phyloP scores from a whole-genome alignment of 2,888 invertebrate species.

The Hedya salicella region DNA sequence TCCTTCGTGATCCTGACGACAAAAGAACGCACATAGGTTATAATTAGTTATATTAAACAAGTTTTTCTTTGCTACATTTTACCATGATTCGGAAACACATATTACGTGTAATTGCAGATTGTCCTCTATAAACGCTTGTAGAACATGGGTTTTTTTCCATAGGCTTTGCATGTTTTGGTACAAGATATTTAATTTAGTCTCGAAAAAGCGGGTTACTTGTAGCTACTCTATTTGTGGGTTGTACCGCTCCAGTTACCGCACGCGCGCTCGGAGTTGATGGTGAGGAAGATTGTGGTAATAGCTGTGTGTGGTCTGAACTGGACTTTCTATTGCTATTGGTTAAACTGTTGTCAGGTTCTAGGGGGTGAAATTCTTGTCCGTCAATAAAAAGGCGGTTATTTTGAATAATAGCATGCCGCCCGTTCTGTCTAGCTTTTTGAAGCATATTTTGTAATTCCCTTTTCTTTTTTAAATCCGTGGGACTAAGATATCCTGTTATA shows the following conservation, averaged over 20 bases:
- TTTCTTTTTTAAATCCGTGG: no score
- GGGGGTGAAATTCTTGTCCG: background rate
- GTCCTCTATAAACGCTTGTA: background rate
- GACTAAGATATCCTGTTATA: no score
- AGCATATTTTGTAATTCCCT: no score
- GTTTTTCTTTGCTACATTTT: background rate
- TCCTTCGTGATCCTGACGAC: slow-evolving; percentile 16
- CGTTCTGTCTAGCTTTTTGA: background rate
- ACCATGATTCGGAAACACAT: slow-evolving; percentile 12
- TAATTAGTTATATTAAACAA: background rate
- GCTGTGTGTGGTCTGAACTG: background rate
- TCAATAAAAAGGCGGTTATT: slow-evolving; percentile 1
- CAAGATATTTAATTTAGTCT: background rate
- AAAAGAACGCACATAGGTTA: slow-evolving; percentile 4
- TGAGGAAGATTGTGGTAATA: background rate
- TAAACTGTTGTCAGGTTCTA: background rate
- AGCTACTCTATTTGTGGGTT: background rate
- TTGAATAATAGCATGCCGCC: slow-evolving; percentile 6
- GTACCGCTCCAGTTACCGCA: background rate
- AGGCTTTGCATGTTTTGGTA: slow-evolving; percentile 16
- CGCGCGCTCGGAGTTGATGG: background rate
- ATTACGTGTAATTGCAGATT: background rate
- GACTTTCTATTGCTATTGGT: background rate
- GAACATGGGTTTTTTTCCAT: background rate
- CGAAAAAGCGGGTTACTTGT: slow-evolving; percentile 5